A percentile compares a stretch with the other conserved stretches of the same genome.
These are phyloP conservation scores for Enteromius afrohamiltoni DNA, from an alignment of 2,797 vertebrate genomes.

Conservation along the genomic window DNA sequence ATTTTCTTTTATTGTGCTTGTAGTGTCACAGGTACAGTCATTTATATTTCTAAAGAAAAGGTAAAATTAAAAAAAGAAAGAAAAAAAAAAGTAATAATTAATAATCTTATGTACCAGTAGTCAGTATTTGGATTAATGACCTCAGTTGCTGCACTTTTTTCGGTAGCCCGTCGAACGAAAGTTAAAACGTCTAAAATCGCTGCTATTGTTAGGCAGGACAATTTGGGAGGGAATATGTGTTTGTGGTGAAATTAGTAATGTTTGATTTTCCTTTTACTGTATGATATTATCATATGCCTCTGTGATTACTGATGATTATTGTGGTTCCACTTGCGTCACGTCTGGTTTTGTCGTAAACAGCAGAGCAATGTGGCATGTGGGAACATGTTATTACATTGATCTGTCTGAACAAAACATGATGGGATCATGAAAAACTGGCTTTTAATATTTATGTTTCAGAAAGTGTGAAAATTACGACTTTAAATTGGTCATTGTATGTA, in stretches of 20 bases:
- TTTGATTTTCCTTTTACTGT: slow-evolving; percentile 63
- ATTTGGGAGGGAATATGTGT: slow-evolving; percentile 65
- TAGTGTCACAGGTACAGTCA: slow-evolving; percentile 65
- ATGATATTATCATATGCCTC: slow-evolving; percentile 69
- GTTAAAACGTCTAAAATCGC: slow-evolving; percentile 77
- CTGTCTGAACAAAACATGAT: slow-evolving; percentile 31
- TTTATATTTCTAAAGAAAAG: slow-evolving; percentile 64
- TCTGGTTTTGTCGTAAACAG: slow-evolving; percentile 57
- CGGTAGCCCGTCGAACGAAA: slow-evolving; percentile 76
- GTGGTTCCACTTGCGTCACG: slow-evolving; percentile 63
- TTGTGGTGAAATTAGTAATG: slow-evolving; percentile 59
- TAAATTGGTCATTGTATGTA: slow-evolving; percentile 32
- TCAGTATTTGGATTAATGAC: slow-evolving; percentile 88
- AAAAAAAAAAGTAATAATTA: not conserved
- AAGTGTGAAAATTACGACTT: slow-evolving; percentile 31
- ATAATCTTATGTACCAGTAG: slow-evolving; percentile 75
- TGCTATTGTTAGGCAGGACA: slow-evolving; percentile 85
- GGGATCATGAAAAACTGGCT: slow-evolving; percentile 50
- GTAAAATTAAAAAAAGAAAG: not conserved
- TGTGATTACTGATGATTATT: slow-evolving; percentile 66
- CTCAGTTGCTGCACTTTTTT: slow-evolving; percentile 92
- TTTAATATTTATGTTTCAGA: slow-evolving; percentile 47
- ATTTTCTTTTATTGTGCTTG: slow-evolving; percentile 59
- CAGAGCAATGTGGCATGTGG: slow-evolving; percentile 52
- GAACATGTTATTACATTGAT: slow-evolving; percentile 45